Evolutionary conservation across 2,888 invertebrate species (phyloP).

Genomic region (Drosophila eohydei): DNA sequence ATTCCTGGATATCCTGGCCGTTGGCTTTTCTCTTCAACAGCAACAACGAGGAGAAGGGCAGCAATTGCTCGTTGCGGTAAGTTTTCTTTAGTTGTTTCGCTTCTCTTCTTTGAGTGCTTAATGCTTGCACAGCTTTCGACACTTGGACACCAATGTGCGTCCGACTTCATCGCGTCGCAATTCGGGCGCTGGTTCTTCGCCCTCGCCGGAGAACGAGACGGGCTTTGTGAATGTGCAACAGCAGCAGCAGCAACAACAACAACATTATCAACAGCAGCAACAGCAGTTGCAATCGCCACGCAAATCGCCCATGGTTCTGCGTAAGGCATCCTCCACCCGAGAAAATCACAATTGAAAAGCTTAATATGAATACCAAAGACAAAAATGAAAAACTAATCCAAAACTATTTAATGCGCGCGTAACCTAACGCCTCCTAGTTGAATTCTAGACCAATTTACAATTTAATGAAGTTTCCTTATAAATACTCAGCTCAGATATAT

Average conservation of each 20-base stretch:
- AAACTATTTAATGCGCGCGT: constrained; percentile 29
- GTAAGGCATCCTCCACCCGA: constrained; percentile 82
- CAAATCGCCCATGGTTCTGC: constrained; percentile 85
- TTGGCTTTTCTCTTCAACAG: constrained; percentile 93
- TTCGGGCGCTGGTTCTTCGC: constrained; percentile 88
- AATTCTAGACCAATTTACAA: constrained; percentile 72
- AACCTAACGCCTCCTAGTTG: constrained; percentile 53
- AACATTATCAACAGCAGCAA: constrained; percentile 32
- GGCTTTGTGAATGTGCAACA: constrained; percentile 83
- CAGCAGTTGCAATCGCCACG: constrained; percentile 84
- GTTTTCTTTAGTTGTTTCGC: background rate
- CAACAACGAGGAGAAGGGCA: constrained; percentile 87
- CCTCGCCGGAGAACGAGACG: constrained; percentile 86
- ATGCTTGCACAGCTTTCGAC: constrained; percentile 89
- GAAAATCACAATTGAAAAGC: constrained; percentile 63
- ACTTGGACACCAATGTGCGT: constrained; percentile 93
- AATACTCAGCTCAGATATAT: constrained; percentile 18
- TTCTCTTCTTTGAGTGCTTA: background rate
- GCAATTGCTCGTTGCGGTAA: constrained; percentile 92
- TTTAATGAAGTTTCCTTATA: constrained; percentile 25
- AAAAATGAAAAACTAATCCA: constrained; percentile 3
- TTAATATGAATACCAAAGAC: background rate
- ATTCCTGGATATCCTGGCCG: constrained; percentile 97
- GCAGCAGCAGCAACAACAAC: constrained; percentile 28
- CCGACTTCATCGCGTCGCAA: constrained; percentile 88